Conservation (phyloP, 1,140 invertebrate species). For the Megalopta genalis region DNA sequence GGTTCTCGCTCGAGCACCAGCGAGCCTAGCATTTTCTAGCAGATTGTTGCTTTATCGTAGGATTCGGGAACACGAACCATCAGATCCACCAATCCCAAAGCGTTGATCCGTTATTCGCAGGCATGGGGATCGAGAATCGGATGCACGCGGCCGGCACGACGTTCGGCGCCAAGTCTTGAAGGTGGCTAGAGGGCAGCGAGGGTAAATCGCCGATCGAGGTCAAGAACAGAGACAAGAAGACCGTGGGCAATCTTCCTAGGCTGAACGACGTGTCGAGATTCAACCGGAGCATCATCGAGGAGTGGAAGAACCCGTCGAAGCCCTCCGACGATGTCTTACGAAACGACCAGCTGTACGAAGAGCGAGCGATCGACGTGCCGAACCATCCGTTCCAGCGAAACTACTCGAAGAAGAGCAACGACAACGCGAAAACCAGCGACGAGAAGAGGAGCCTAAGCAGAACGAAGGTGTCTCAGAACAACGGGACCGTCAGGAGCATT, state of each 20-base stretch:
- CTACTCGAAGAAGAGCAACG: constrained; percentile 17
- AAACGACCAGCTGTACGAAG: constrained; percentile 68
- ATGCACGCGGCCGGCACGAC: constrained; percentile 73
- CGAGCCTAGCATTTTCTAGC: too few species aligned
- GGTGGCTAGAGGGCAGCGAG: constrained; percentile 77
- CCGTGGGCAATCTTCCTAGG: constrained; percentile 18
- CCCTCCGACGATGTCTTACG: constrained; percentile 39
- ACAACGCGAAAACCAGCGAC: constrained; percentile 1
- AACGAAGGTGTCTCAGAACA: constrained; percentile 18
- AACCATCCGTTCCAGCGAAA: constrained; percentile 25
- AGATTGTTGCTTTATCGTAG: too few species aligned
- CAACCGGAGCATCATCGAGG: constrained; percentile 68
- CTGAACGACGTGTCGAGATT: constrained; percentile 38
- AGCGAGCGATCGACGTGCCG: constrained; percentile 70
- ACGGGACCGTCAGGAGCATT: constrained; percentile 66
- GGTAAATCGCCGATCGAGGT: constrained; percentile 50
- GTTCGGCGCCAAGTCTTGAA: constrained; percentile 77
- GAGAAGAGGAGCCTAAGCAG: constrained; percentile 41
- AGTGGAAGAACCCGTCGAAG: constrained; percentile 67
- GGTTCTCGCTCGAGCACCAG: too few species aligned
- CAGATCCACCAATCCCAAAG: too few species aligned
- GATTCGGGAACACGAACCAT: too few species aligned
- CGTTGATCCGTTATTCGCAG: constrained; percentile 34
- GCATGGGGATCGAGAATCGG: constrained; percentile 72
- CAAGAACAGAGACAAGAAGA: constrained; percentile 37